Conservation (phyloP, 2,113 vertebrate species). For the Gavia stellata region DNA sequence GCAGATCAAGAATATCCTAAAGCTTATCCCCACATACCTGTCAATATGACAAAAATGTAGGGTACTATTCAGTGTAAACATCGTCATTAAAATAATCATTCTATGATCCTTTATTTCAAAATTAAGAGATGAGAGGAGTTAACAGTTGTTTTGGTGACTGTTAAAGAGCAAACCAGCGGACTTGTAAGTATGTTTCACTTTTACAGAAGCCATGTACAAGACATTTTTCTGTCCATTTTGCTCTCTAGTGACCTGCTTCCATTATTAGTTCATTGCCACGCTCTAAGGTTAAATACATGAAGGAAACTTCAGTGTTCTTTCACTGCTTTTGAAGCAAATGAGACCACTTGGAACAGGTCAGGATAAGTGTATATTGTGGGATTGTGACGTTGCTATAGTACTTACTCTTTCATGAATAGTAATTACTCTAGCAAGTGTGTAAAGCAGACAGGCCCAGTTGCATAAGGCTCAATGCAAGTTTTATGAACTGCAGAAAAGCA, state of each 20-base stretch:
- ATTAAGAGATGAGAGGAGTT: background rate
- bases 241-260: background rate
- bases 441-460: constrained; percentile 34
- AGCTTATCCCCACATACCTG: background rate
- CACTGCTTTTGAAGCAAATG: background rate
- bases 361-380: background rate
- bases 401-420: background rate
- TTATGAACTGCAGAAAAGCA: constrained; percentile 69
- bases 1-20: background rate
- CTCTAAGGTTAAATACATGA: background rate
- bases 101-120: background rate
- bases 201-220: background rate
- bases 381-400: background rate
- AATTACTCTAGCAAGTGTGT: constrained; percentile 47
- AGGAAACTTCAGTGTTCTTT: background rate
- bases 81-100: background rate
- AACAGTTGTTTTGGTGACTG: background rate
- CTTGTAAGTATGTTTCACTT: background rate
- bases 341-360: background rate
- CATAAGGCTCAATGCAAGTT: constrained; percentile 23
- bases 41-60: background rate
- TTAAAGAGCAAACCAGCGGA: background rate
- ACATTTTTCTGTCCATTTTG: background rate
- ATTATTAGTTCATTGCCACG: background rate
- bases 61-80: background rate